These are phyloP conservation scores for Tetragnatha versicolor DNA, from an alignment of 1,140 invertebrate species.

Conservation along the genomic window DNA sequence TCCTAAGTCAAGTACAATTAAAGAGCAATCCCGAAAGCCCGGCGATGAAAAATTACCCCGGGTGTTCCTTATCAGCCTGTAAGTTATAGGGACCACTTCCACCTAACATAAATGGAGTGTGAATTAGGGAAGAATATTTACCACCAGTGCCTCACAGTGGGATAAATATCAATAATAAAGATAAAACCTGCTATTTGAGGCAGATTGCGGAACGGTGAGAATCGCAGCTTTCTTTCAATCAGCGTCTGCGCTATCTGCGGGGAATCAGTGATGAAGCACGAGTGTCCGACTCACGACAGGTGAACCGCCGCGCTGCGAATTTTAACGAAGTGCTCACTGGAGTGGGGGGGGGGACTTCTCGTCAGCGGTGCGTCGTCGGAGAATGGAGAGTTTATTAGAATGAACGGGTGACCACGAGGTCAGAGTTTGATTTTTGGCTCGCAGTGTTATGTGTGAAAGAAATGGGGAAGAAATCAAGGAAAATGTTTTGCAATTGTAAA, in stretches of 20 bases:
- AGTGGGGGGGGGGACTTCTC: too few relatives aligned
- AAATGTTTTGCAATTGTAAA: too few relatives aligned
- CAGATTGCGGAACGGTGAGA: background rate
- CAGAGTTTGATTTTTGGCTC: too few relatives aligned
- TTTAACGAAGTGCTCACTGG: constrained; percentile 13
- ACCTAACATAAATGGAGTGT: background rate
- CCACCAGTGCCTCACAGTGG: background rate
- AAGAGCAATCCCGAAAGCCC: too few relatives aligned
- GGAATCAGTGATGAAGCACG: constrained; percentile 38
- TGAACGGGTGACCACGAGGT: too few relatives aligned
- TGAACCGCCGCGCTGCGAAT: background rate
- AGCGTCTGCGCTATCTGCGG: constrained; percentile 2
- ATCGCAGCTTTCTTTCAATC: constrained; percentile 2
- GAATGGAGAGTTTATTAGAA: too few relatives aligned
- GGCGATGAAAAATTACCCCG: too few relatives aligned
- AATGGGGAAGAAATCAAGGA: too few relatives aligned
- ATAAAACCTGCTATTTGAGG: background rate
- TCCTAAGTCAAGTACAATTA: too few relatives aligned
- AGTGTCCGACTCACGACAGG: constrained; percentile 2
- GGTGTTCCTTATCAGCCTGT: background rate
- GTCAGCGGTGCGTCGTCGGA: too few relatives aligned
- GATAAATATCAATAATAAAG: constrained; percentile 35
- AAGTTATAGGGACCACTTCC: background rate
- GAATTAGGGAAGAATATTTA: background rate
- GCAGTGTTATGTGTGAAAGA: too few relatives aligned